Base-by-base conservation (phyloP, 1,140 invertebrate genomes). In the Bombus consobrinus region DNA sequence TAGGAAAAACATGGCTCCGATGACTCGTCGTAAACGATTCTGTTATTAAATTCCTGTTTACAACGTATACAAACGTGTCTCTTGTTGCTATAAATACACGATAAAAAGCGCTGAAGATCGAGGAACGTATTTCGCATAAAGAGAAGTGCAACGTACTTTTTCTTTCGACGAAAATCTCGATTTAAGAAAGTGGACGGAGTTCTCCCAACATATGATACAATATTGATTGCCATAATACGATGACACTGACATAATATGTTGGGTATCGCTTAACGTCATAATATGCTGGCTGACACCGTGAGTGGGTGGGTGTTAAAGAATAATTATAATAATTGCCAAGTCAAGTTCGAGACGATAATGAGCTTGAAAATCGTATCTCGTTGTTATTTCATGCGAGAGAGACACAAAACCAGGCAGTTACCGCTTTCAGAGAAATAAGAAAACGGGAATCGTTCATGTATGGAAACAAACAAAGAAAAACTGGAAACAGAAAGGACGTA, bases 381-480 rank as follows among this genome's bases (percentile, higher is more conserved):
- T n/a, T 12, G 57, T 28, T 66, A 15, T 59, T 37, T 75, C 41
- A 34, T 41, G 25, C 8, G 39, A 25, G 22, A 9, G 59, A 53
- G 80, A 37, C 37, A 47, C 74, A 71, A 76, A 79, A 81, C 71
- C 87, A 87, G 69, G 85, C 85, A 87, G 83, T 88, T 87, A 75
- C 41, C 62, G 47, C 9, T 68, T 28, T n/a, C 43, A 34, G 12
- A 18, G 66, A 78, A 59, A 73, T 28, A 81, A 80, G 37, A 39
- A 78, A 62, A 34, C 57, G 57, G 1, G 62, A 43, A 75, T 59
- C 15, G 25, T 18, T 43, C 57, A 13, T 28, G 62, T 39, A 4
- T 39, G 32, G 22, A 59, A 22, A 39, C 28, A 15, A 28, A 8
- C 3, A 37, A 53, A 13, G 37, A 18, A 34, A 32, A 69, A 13